Conservation (phyloP, 1,140 invertebrate genomes). For the Camponotus pennsylvanicus region DNA sequence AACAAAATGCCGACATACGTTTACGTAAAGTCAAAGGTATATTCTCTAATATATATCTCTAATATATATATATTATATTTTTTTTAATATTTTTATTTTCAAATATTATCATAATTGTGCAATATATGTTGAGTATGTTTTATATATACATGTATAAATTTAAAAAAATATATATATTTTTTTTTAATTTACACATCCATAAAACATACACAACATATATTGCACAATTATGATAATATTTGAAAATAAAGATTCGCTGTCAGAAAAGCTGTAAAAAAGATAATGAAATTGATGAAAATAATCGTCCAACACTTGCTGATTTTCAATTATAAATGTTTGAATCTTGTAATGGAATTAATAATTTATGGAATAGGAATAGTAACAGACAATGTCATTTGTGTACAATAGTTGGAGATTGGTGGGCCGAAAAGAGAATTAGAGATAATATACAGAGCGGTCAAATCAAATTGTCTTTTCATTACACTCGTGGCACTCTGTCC, state of each 20-base stretch:
- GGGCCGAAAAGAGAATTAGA: slow-evolving; percentile 82
- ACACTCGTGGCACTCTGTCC: slow-evolving; percentile 92
- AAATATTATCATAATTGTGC: slow-evolving; percentile 6
- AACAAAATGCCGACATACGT: slow-evolving; percentile 92
- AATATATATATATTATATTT: slow-evolving; percentile 45
- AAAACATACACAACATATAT: neutral
- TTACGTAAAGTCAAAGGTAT: slow-evolving; percentile 89
- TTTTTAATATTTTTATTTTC: neutral
- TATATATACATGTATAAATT: neutral
- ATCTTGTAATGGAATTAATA: neutral
- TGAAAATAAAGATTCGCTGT: neutral
- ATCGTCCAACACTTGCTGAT: neutral
- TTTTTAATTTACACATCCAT: neutral
- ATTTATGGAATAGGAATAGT: neutral
- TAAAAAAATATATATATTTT: neutral
- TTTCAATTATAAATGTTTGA: neutral
- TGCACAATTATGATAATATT: neutral
- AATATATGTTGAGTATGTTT: too few relatives aligned
- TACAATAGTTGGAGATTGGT: slow-evolving; percentile 83
- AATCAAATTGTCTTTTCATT: slow-evolving; percentile 94
- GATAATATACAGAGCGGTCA: slow-evolving; percentile 87
- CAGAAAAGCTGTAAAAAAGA: neutral
- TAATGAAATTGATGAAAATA: neutral
- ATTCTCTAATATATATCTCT: slow-evolving; percentile 54
- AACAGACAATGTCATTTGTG: too few relatives aligned